Percentiles rank a stretch among this genome's conserved stretches.
These are phyloP conservation scores for Paragorgia papillata DNA, from an alignment of 92 coral and sea anemone genomes.

Conservation along the genomic window DNA sequence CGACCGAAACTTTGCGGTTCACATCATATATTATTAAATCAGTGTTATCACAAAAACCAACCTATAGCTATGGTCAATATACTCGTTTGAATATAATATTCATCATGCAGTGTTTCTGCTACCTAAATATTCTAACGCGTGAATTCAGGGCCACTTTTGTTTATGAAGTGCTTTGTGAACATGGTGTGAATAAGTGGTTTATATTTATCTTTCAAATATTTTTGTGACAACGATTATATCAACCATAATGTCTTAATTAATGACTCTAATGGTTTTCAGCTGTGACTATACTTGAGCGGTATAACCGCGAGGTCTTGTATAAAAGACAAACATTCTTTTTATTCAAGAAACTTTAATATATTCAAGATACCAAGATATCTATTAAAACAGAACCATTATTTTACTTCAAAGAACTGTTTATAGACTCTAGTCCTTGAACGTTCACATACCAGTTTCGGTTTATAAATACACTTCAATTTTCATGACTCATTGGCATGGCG, in stretches of 20 bases:
- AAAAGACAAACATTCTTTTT: no score
- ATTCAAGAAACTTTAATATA: no score
- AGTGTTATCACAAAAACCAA: background rate
- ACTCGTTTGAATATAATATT: background rate
- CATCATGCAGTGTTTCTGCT: background rate
- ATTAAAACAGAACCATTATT: no score
- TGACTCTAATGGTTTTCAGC: constrained; percentile 26
- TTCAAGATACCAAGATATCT: no score
- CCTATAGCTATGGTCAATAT: background rate
- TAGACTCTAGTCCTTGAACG: no score
- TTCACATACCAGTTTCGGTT: no score
- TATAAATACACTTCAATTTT: no score
- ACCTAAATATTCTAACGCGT: no score
- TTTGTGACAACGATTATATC: background rate
- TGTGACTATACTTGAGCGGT: constrained; percentile 8
- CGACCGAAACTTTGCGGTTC: background rate
- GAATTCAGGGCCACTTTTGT: no score
- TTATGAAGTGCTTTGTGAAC: background rate
- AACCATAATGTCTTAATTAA: constrained; percentile 10
- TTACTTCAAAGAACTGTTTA: no score
- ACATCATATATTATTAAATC: background rate
- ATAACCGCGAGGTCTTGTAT: background rate
- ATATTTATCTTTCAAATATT: constrained; percentile 18
- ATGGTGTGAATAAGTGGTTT: constrained; percentile 21
- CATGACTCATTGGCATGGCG: no score